Percentiles rank a stretch among this genome's conserved stretches.
These are phyloP conservation scores for Popillia japonica DNA, from an alignment of 1,140 invertebrate genomes.

Conservation along the genomic window DNA sequence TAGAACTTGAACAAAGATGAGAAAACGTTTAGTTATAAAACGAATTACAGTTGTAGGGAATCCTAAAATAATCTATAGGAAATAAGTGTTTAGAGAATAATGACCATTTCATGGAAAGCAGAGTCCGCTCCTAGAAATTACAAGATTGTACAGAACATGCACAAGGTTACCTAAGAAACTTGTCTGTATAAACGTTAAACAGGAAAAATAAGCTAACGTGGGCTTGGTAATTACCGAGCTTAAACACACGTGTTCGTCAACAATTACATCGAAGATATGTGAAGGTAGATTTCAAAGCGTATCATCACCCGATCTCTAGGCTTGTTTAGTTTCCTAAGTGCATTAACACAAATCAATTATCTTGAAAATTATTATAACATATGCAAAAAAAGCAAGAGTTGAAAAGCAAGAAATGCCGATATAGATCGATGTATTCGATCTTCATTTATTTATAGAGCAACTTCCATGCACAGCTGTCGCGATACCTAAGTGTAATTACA, in stretches of 20 bases:
- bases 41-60: too few relatives aligned
- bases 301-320: neutral
- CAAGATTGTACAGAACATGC: neutral
- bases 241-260: neutral
- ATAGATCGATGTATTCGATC: slow-evolving; percentile 15
- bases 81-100: neutral
- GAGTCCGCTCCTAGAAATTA: neutral
- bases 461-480: slow-evolving; percentile 2
- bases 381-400: neutral
- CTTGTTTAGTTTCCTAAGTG: neutral
- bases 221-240: neutral
- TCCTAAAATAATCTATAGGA: neutral
- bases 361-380: slow-evolving; percentile 19
- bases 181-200: neutral
- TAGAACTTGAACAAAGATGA: neutral
- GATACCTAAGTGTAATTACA: slow-evolving; percentile 28
- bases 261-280: slow-evolving; percentile 1
- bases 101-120: neutral
- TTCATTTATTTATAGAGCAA: slow-evolving; percentile 28
- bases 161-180: neutral
- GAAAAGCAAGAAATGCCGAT: neutral
- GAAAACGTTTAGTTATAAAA: neutral
- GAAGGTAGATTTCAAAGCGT: neutral
- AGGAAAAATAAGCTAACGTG: neutral
- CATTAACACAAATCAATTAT: slow-evolving; percentile 1